Conservation (phyloP, 2,113 vertebrate genomes). For the Emydocephalus ijimae region DNA sequence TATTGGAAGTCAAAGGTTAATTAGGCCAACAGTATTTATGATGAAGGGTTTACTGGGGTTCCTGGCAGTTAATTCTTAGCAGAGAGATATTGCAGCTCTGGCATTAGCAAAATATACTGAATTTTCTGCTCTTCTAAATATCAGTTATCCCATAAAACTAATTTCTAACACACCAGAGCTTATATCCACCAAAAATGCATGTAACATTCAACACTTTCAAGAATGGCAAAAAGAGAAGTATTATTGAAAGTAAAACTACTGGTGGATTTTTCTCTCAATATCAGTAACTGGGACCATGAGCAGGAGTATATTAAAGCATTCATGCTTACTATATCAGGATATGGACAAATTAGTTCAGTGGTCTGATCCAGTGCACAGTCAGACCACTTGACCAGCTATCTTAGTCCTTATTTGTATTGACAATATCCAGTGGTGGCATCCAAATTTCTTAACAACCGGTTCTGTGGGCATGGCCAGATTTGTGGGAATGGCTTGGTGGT, state of each 20-base stretch:
- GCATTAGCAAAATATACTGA: not conserved
- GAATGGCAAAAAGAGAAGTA: not conserved
- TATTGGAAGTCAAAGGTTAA: constrained; percentile 49
- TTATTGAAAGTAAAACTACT: not conserved
- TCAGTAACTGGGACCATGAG: not conserved
- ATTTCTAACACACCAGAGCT: not conserved
- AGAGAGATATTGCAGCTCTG: constrained; percentile 34
- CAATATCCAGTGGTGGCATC: not conserved
- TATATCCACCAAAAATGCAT: constrained; percentile 2
- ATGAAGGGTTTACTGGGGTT: constrained; percentile 50
- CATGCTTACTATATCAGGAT: not conserved
- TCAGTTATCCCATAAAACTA: not conserved
- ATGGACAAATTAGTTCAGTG: not conserved
- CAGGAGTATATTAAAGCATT: not conserved
- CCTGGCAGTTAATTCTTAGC: constrained; percentile 38
- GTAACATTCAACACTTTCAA: not conserved
- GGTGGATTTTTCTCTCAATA: not conserved
- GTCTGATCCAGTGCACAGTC: not conserved
- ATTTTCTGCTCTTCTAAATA: constrained; percentile 44
- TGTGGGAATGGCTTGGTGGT: too few relatives aligned
- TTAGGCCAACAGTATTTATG: constrained; percentile 60
- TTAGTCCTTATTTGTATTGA: not conserved
- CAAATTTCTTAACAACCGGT: too few relatives aligned
- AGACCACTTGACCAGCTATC: not conserved
- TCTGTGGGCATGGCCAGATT: too few relatives aligned